Evolutionary conservation across 2,113 vertebrate species (phyloP), one percentile per base, ranked within the genome.

Genomic region (Meriones unguiculatus): DNA sequence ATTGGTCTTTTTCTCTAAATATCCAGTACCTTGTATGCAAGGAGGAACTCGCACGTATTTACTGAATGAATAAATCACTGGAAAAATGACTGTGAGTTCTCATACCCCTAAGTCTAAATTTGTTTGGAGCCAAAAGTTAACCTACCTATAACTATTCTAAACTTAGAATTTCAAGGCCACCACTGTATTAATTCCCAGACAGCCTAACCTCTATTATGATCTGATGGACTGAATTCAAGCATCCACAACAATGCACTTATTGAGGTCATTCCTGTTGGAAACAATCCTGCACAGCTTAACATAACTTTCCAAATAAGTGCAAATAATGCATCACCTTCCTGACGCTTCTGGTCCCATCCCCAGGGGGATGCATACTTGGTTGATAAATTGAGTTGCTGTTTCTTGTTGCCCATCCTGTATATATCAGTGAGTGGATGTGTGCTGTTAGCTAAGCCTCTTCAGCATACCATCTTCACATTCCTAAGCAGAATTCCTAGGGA

Each of bases 251-350:
- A 72, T 94, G 30, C 6, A 22, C 80, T 92, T 91, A 38, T 72
- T 90, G 62, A 69, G 5, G 12, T 54, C 57, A 4, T 13, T 92
- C 30, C 24, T 95, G 2, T 14, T 92, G 38, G 17, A 94, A 96
- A 94, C 73, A 93, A 94, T 92, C 38, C 77, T 2, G 54, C 5
- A 78, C n/a, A 62, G 54, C 11, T 92, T 94, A 87, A 73, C 85
- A 77, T 8, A 92, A 13, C 35, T 20, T 87, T 90, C 17, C 84
- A 67, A 59, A 28, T 87, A 94, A 94, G n/a, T 76, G 77, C 30
- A 90, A 70, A 94, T 87, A 62, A 95, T 94, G 92, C 84, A 95
- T 90, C 80, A 89, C n/a, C 14, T 77, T 87, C 70, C 90, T 54
- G 41, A 46, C 90, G 77, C 88, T 88, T 90, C 8, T 73, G 38